These are phyloP conservation scores for Lethenteron reissneri DNA, from an alignment of 2,113 vertebrate genomes.

Conservation along the genomic window DNA sequence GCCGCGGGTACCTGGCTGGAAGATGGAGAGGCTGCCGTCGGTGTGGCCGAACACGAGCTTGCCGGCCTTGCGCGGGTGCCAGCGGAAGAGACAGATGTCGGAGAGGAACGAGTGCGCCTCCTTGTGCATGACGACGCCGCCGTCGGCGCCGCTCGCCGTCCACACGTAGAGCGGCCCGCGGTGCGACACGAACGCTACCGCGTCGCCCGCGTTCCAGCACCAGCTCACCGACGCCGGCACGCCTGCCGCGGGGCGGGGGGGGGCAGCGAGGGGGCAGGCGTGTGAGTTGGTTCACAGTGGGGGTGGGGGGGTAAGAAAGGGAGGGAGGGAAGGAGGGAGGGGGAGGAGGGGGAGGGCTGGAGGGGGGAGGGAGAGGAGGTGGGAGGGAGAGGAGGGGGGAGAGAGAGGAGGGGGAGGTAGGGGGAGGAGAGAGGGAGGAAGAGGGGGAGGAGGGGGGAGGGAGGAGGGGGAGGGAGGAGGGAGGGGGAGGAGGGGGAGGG, in stretches of 20 bases:
- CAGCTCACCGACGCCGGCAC: conserved; percentile 59
- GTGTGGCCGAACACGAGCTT: conserved; percentile 76
- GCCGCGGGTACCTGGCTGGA: conserved; percentile 50
- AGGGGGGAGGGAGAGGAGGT: too few species aligned
- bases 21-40: conserved; percentile 77
- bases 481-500: too few species aligned
- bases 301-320: too few species aligned
- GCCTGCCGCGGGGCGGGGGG: conserved; percentile 22
- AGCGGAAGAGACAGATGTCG: conserved; percentile 70
- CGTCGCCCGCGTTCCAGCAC: conserved; percentile 56
- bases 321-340: too few species aligned
- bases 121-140: conserved; percentile 50
- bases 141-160: conserved; percentile 45
- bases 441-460: too few species aligned
- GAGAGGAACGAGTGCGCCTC: conserved; percentile 83
- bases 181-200: conserved; percentile 63
- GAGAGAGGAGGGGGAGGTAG: too few species aligned
- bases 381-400: too few species aligned
- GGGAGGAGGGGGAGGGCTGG: too few species aligned
- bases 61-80: conserved; percentile 67
- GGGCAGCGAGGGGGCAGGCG: not conserved
- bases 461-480: too few species aligned
- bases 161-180: conserved; percentile 71
- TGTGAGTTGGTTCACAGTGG: not conserved
- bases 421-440: too few species aligned